Evolutionary conservation across 2,113 vertebrate genomes (phyloP).

Genomic region (Polypterus senegalus): DNA sequence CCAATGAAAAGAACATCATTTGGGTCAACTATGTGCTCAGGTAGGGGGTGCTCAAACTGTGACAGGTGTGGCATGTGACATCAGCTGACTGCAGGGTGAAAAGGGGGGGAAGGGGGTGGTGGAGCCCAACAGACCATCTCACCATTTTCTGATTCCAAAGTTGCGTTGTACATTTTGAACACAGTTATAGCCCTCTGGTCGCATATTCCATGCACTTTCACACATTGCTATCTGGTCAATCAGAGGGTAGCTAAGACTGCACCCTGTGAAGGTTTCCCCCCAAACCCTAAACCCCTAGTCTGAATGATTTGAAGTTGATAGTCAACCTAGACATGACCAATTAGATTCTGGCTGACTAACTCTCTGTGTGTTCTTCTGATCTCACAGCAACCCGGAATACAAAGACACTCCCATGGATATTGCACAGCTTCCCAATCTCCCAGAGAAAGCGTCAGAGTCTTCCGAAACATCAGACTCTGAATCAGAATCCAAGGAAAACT

Average conservation of each 20-base stretch:
- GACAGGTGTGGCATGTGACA: too few species aligned
- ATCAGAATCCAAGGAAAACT: constrained; percentile 94
- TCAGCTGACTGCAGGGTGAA: too few species aligned
- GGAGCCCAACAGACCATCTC: too few species aligned
- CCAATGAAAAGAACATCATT: constrained; percentile 92
- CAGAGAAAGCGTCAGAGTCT: constrained; percentile 89
- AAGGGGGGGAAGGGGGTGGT: too few species aligned
- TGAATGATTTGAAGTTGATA: too few species aligned
- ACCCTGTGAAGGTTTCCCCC: too few species aligned
- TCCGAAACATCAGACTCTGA: constrained; percentile 94
- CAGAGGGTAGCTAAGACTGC: constrained; percentile 4
- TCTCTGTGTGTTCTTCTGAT: constrained; percentile 18
- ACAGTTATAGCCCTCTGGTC: neutral
- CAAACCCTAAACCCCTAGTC: too few species aligned
- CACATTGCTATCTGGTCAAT: constrained; percentile 14
- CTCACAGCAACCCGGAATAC: constrained; percentile 76
- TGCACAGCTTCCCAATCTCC: constrained; percentile 83
- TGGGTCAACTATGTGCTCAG: constrained; percentile 99
- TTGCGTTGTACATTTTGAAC: constrained; percentile 12
- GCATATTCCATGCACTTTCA: neutral
- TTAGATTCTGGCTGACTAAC: too few species aligned
- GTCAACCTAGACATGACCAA: too few species aligned
- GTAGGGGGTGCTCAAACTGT: constrained; percentile 35
- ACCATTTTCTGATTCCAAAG: neutral
- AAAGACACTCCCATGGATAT: constrained; percentile 96